A percentile compares a stretch with the other conserved stretches of the same genome.
Conservation (phyloP, 2,113 vertebrate species). For the Callorhinus ursinus region DNA sequence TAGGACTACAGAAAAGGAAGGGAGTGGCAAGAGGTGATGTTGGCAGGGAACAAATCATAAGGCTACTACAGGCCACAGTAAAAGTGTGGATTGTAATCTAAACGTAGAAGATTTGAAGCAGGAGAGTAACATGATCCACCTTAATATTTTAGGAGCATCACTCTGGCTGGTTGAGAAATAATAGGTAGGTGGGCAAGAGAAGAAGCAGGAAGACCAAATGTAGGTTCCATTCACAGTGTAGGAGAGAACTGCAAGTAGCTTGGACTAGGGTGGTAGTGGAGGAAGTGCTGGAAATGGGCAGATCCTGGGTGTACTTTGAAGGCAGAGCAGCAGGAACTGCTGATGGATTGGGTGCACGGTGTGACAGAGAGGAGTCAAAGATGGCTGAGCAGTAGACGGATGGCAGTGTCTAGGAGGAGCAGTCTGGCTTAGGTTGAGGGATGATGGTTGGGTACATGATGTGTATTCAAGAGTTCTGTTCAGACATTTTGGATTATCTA, state of each 20-base stretch:
- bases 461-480: background rate
- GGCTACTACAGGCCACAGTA: background rate
- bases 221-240: background rate
- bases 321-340: background rate
- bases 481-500: background rate
- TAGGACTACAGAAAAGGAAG: background rate
- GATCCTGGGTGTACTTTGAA: background rate
- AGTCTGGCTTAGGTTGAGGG: background rate
- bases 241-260: background rate
- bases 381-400: background rate
- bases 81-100: background rate
- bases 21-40: background rate
- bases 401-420: background rate
- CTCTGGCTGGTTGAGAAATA: background rate
- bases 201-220: background rate
- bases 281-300: background rate
- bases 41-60: background rate
- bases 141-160: background rate
- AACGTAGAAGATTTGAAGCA: background rate
- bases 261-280: background rate
- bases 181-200: background rate
- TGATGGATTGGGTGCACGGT: background rate
- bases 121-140: background rate
- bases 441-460: background rate
- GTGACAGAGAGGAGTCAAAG: background rate